phyloP scores from a whole-genome alignment of 2,113 vertebrate genomes.

The Thamnaconus septentrionalis region DNA sequence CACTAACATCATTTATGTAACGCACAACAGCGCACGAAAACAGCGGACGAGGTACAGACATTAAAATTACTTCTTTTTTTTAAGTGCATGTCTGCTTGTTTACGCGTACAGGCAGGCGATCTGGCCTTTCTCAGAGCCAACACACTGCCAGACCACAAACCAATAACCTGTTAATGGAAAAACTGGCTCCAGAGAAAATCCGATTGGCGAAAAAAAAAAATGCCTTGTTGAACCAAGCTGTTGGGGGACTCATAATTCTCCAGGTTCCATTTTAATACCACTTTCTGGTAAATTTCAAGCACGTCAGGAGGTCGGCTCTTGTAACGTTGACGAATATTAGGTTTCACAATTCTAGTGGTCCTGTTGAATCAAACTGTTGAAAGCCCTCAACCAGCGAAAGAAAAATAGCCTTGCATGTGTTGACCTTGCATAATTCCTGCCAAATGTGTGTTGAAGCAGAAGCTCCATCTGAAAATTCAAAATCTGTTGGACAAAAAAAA shows the following conservation, averaged over 20 bases:
- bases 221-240: slow-evolving; percentile 24
- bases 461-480: slow-evolving; percentile 9
- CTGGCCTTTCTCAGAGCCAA: slow-evolving; percentile 49
- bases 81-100: background rate
- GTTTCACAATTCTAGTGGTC: slow-evolving; percentile 30
- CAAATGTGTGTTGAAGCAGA: slow-evolving; percentile 40
- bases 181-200: slow-evolving; percentile 30
- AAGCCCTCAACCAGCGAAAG: slow-evolving; percentile 22
- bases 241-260: slow-evolving; percentile 21
- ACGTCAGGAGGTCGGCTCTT: slow-evolving; percentile 39
- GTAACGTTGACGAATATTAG: slow-evolving; percentile 47
- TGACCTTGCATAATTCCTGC: slow-evolving; percentile 37
- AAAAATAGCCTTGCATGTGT: slow-evolving; percentile 38
- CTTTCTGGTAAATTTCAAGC: slow-evolving; percentile 49
- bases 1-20: slow-evolving; percentile 41
- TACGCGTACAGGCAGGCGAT: slow-evolving; percentile 39
- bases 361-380: slow-evolving; percentile 34
- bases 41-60: too few relatives aligned
- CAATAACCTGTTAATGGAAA: slow-evolving; percentile 46
- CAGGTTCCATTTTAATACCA: slow-evolving; percentile 33
- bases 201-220: slow-evolving; percentile 5
- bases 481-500: slow-evolving; percentile 24
- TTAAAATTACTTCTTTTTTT: too few relatives aligned
- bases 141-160: slow-evolving; percentile 21
- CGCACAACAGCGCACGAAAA: slow-evolving; percentile 44